phyloP scores from a whole-genome alignment of 2,797 vertebrate genomes.

The Halcyon leucocephala region DNA sequence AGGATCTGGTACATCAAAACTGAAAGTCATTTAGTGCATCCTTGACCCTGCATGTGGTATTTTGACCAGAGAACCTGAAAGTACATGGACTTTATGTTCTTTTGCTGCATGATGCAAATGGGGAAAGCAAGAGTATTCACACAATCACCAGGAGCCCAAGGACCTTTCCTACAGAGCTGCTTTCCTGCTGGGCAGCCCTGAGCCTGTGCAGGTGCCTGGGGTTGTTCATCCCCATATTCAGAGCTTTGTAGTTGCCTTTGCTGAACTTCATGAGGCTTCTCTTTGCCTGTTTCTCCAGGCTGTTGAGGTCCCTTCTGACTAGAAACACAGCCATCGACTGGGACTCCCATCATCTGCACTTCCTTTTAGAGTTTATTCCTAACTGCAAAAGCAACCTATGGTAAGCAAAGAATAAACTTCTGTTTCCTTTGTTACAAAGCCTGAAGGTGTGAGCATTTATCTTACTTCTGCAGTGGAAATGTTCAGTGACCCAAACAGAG shows the following conservation, averaged over 20 bases:
- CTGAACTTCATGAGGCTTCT: not conserved
- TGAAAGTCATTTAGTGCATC: not conserved
- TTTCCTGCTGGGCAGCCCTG: not conserved
- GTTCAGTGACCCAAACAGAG: not conserved
- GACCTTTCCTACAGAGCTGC: not conserved
- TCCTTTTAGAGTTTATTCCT: not conserved
- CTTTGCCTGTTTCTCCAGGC: not conserved
- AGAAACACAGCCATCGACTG: not conserved
- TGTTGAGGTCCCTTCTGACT: not conserved
- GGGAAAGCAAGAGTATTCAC: not conserved
- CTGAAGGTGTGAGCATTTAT: not conserved
- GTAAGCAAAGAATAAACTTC: not conserved
- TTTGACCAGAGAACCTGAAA: not conserved
- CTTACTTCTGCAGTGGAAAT: not conserved
- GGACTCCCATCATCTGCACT: rapidly evolving
- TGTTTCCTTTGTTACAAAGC: not conserved
- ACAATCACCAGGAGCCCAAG: not conserved
- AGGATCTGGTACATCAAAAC: not conserved
- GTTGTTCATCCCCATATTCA: not conserved
- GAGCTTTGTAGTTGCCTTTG: not conserved
- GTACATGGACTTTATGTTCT: rapidly evolving
- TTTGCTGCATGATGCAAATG: not conserved
- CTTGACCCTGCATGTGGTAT: rapidly evolving
- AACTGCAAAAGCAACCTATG: not conserved
- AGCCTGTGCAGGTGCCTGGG: not conserved